These are phyloP conservation scores for Epinotia bilunana DNA, from an alignment of 2,888 invertebrate genomes.

Conservation along the genomic window DNA sequence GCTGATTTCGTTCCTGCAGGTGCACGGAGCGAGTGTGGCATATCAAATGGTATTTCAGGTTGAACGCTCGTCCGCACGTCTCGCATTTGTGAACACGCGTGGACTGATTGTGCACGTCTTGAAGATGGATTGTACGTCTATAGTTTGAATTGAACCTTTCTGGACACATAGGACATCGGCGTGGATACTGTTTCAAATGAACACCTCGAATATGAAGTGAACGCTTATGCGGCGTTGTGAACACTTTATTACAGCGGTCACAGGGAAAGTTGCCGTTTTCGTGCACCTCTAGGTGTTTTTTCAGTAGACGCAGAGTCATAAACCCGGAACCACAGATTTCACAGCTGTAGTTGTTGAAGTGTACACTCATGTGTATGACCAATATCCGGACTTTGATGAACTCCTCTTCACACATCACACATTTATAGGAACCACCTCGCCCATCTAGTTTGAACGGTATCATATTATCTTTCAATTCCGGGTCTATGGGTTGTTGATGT, in stretches of 20 bases:
- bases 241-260: slow-evolving; percentile 73
- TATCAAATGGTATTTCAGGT: slow-evolving; percentile 76
- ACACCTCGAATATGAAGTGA: slow-evolving; percentile 75
- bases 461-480: slow-evolving; percentile 74
- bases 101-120: slow-evolving; percentile 77
- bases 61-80: slow-evolving; percentile 75
- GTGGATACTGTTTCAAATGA: slow-evolving; percentile 72
- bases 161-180: slow-evolving; percentile 77
- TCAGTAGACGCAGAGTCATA: slow-evolving; percentile 74
- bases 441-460: slow-evolving; percentile 74
- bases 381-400: slow-evolving; percentile 76
- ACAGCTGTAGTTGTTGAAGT: slow-evolving; percentile 79
- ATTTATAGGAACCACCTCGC: slow-evolving; percentile 64
- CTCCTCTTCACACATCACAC: slow-evolving; percentile 71
- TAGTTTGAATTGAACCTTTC: slow-evolving; percentile 79
- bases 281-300: slow-evolving; percentile 78
- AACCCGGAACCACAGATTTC: slow-evolving; percentile 79
- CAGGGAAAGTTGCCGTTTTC: slow-evolving; percentile 76
- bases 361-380: slow-evolving; percentile 80
- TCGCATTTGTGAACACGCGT: slow-evolving; percentile 78
- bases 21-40: slow-evolving; percentile 78
- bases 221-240: slow-evolving; percentile 73
- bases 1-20: slow-evolving; percentile 78
- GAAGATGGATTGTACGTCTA: slow-evolving; percentile 76
- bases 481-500: slow-evolving; percentile 70